These are phyloP conservation scores for Meghimatium bilineatum DNA, from an alignment of 2,888 invertebrate species.

Conservation along the genomic window DNA sequence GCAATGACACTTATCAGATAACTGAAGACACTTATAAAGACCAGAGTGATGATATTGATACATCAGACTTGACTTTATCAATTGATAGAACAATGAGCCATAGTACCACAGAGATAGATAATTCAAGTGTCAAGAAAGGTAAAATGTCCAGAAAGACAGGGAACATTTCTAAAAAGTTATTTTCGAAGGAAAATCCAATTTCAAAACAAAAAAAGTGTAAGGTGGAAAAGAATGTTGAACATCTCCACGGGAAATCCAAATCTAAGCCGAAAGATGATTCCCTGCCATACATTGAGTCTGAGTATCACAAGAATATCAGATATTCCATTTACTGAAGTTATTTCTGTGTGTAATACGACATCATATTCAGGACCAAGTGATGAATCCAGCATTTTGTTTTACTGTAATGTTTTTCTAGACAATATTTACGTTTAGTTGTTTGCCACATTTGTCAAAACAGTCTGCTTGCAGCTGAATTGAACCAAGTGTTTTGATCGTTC, in stretches of 20 bases:
- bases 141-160: not conserved
- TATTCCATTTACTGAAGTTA: conserved; percentile 3
- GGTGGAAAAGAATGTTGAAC: not conserved
- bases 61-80: not conserved
- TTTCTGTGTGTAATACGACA: not conserved
- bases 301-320: conserved; percentile 11
- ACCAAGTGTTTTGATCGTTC: too few species aligned
- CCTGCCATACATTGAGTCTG: conserved; percentile 17
- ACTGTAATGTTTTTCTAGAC: too few species aligned
- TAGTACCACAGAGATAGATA: not conserved
- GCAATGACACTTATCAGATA: not conserved
- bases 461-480: too few species aligned
- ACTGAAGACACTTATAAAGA: not conserved
- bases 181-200: not conserved
- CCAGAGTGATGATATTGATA: not conserved
- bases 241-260: not conserved
- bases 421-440: too few species aligned
- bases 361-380: too few species aligned
- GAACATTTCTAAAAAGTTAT: not conserved
- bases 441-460: too few species aligned
- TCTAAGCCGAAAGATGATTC: not conserved
- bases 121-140: not conserved
- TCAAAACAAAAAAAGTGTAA: conserved; percentile 3
- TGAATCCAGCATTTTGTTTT: too few species aligned
- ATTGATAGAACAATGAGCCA: not conserved